Conservation (phyloP, 2,888 invertebrate species). For the Tachina fera region DNA sequence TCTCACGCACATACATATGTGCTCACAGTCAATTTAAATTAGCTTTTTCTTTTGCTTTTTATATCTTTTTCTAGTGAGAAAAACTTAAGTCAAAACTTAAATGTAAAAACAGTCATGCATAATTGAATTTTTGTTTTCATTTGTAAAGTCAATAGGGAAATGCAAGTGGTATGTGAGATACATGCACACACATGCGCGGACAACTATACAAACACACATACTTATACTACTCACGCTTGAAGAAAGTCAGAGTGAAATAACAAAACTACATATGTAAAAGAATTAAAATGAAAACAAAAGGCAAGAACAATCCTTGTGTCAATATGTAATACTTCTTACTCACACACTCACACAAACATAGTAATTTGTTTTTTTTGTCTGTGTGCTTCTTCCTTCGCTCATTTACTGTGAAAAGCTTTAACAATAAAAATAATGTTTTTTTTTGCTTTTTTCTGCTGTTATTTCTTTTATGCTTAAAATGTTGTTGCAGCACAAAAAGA, state of each 20-base stretch:
- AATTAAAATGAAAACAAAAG: constrained; percentile 50
- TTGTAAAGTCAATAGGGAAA: constrained; percentile 60
- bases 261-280: constrained; percentile 18
- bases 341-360: neutral
- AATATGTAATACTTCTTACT: constrained; percentile 5
- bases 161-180: neutral
- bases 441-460: neutral
- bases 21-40: constrained; percentile 45
- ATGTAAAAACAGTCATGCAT: constrained; percentile 59
- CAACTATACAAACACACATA: neutral
- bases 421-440: constrained; percentile 46
- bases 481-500: constrained; percentile 34
- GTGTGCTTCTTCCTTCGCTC: neutral
- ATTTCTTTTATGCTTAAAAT: constrained; percentile 34
- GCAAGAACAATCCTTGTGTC: constrained; percentile 14
- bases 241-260: neutral
- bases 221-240: neutral
- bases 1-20: neutral
- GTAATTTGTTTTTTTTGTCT: neutral
- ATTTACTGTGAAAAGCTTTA: constrained; percentile 52
- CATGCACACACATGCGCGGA: neutral
- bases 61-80: constrained; percentile 25
- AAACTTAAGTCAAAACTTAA: constrained; percentile 60
- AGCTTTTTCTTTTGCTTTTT: constrained; percentile 34
- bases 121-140: constrained; percentile 68